phyloP scores from a whole-genome alignment of 2,113 vertebrate species.

The Empidonax alnorum region DNA sequence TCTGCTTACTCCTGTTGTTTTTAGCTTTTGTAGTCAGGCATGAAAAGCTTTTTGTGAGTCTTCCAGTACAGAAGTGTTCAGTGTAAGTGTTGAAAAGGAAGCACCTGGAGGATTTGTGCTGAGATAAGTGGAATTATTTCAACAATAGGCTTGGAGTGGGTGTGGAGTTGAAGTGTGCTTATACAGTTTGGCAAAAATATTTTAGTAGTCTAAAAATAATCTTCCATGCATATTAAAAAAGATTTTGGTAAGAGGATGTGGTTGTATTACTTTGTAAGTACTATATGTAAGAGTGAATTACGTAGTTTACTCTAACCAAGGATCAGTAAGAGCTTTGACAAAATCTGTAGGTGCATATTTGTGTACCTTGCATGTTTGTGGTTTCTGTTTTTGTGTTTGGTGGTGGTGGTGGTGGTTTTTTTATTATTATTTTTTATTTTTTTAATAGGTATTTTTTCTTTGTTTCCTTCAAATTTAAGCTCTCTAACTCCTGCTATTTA shows the following conservation, averaged over 20 bases:
- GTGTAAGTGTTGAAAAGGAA: not conserved
- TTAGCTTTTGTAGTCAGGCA: not conserved
- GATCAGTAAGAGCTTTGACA: not conserved
- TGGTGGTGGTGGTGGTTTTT: not conserved
- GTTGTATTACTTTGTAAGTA: not conserved
- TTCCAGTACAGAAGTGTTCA: not conserved
- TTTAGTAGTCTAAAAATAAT: not conserved
- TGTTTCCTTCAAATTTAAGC: not conserved
- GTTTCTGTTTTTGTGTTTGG: not conserved
- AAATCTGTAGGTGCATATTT: not conserved
- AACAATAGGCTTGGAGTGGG: not conserved
- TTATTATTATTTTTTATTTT: not conserved
- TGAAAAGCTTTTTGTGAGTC: not conserved
- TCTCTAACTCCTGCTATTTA: not conserved
- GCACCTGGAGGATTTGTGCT: constrained; percentile 33
- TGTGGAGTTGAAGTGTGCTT: not conserved
- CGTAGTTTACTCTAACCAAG: not conserved
- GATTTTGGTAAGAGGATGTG: not conserved
- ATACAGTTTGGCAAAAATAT: not conserved
- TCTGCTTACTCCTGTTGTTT: not conserved
- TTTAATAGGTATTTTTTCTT: not conserved
- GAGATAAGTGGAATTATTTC: constrained; percentile 25
- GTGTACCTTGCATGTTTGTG: not conserved
- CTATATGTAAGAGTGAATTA: not conserved
- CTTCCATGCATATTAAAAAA: not conserved